Evolutionary conservation across 2,888 invertebrate genomes (phyloP).

Genomic region (Dioctria linearis): DNA sequence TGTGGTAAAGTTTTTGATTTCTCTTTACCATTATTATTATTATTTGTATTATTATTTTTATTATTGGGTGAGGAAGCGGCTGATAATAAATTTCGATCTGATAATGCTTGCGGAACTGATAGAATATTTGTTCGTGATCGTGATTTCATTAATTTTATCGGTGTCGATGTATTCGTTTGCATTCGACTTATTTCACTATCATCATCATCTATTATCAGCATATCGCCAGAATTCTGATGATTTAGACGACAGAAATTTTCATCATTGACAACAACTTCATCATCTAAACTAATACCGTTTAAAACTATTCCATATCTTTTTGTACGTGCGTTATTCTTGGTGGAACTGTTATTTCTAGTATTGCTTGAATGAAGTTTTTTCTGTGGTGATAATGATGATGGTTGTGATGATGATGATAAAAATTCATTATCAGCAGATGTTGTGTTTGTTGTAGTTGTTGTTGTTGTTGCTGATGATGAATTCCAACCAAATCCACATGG

Average conservation of each 20-base stretch:
- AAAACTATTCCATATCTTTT: conserved; percentile 70
- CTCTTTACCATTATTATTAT: conserved; percentile 65
- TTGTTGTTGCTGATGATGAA: conserved; percentile 6
- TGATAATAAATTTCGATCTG: conserved; percentile 48
- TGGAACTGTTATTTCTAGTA: conserved; percentile 57
- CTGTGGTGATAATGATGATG: not conserved
- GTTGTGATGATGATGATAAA: not conserved
- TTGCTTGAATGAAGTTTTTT: not conserved
- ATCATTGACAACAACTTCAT: conserved; percentile 51
- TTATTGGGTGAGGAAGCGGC: conserved; percentile 53
- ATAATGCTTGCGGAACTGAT: conserved; percentile 72
- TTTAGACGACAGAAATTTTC: conserved; percentile 27
- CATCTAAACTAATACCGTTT: conserved; percentile 67
- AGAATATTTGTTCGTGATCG: conserved; percentile 72
- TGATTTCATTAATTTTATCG: conserved; percentile 71
- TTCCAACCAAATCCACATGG: conserved; percentile 71
- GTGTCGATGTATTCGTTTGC: conserved; percentile 71
- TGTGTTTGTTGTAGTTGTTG: not conserved
- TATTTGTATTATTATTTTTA: no score
- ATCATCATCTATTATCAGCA: conserved; percentile 72
- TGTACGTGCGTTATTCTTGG: conserved; percentile 58
- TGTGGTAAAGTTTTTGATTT: conserved; percentile 78
- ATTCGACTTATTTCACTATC: conserved; percentile 71
- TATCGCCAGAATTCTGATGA: conserved; percentile 64
- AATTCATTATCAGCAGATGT: conserved; percentile 2